Base-by-base conservation (phyloP, 92 coral and sea anemone species). In the Epizoanthus illoricatus region DNA sequence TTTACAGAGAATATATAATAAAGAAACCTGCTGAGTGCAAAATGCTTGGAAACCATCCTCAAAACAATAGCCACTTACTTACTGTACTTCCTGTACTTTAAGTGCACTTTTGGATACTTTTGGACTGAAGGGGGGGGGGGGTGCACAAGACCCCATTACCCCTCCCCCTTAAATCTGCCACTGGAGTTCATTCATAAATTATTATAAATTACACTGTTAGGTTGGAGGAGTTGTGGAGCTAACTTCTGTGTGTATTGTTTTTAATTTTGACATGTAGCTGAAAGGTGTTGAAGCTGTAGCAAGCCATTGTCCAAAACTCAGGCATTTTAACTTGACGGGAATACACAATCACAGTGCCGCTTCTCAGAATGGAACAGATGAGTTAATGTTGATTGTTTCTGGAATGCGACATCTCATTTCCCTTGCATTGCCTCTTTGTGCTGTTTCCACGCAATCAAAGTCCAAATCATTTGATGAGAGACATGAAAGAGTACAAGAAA, bases 211-310 rank as follows among this genome's bases (percentile, higher is more conserved):
- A 28, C 33, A 28, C 33, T 28, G 33, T 28, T 0, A 28, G 33
- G 33, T 28, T 28, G 33, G 33, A 28, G 33, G 33, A 28, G 33
- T 28, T 28, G 33, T 28, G 33, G 33, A 21, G 7, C 2, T 18
- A 63, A 28, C 68, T n/a, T 63, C 21, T 63, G 68, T 15, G 19
- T 16, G 6, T 65, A 12, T 7, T 19, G 65, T 42, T 18, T 45
- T 45, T 5, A 45, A 28, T 74, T 75, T 8, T 12, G 3, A 33
- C 2, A 2, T 75, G 23, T 4, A 76, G 81, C 41, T 61, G 18
- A 69, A 61, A 42, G 81, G 81, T 3, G 12, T 76, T 39, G 56
- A 61, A 15, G 81, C 81, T 43, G 59, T 76, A 21, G 71, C 58
- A 61, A 61, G 4, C 43, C 43, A 62, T n/a, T 76, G 81, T 16